A percentile compares a stretch with the other conserved stretches of the same genome.
phyloP scores from a whole-genome alignment of 2,797 vertebrate genomes.

The Anomalospiza imberbis region DNA sequence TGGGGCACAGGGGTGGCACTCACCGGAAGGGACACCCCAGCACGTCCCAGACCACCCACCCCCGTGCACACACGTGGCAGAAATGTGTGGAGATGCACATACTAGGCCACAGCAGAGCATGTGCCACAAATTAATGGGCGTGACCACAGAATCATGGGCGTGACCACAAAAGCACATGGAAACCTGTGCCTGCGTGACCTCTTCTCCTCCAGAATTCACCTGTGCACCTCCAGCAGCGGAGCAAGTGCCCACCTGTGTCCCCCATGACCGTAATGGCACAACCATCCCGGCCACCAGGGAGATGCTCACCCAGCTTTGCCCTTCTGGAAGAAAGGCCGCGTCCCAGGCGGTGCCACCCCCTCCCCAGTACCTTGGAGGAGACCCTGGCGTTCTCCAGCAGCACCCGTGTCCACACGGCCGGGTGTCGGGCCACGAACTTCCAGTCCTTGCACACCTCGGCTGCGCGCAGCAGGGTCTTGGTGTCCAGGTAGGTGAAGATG shows the following conservation, averaged over 20 bases:
- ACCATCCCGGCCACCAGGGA: accelerated
- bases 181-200: accelerated
- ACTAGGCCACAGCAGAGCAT: accelerated
- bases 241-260: accelerated
- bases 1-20: constrained; percentile 44
- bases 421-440: constrained; percentile 96
- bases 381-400: constrained; percentile 94
- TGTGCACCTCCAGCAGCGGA: accelerated
- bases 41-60: not conserved
- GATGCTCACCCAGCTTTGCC: accelerated
- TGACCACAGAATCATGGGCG: accelerated
- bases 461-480: constrained; percentile 87
- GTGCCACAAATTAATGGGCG: accelerated
- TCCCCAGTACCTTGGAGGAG: constrained; percentile 86
- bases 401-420: constrained; percentile 94
- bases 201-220: accelerated
- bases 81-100: accelerated
- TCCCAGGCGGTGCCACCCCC: not conserved
- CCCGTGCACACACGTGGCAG: accelerated
- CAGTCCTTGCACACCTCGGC: constrained; percentile 95
- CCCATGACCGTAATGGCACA: accelerated
- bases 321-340: not conserved
- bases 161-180: accelerated
- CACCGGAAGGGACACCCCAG: accelerated
- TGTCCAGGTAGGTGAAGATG: constrained; percentile 98